Percentiles rank a stretch among this genome's conserved stretches.
Conservation (phyloP, 2,797 vertebrate species). For the Rhinichthys osculus region DNA sequence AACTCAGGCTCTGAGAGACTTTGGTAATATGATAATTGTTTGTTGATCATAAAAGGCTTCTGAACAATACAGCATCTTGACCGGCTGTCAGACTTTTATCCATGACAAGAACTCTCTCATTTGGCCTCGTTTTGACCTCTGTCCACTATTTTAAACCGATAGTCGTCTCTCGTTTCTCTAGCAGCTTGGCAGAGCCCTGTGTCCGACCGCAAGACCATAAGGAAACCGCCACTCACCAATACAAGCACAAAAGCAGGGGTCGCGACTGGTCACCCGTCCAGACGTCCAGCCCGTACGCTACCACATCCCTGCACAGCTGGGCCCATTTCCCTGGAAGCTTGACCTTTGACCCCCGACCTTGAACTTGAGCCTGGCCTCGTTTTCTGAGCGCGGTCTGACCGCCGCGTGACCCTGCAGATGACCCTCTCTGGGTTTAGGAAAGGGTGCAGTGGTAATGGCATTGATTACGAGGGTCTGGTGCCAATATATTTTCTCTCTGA, state of each 20-base stretch:
- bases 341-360: slow-evolving; percentile 74
- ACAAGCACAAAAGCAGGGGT: slow-evolving; percentile 72
- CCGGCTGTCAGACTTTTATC: slow-evolving; percentile 29
- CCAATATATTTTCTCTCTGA: slow-evolving; percentile 47
- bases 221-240: slow-evolving; percentile 66
- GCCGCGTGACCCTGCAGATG: slow-evolving; percentile 55
- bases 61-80: slow-evolving; percentile 37
- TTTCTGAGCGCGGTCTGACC: slow-evolving; percentile 58
- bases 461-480: slow-evolving; percentile 69
- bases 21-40: background rate
- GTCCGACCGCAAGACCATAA: slow-evolving; percentile 67
- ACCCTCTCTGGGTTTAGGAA: slow-evolving; percentile 53
- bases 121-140: slow-evolving; percentile 62
- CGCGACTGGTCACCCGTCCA: slow-evolving; percentile 68
- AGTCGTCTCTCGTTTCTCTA: slow-evolving; percentile 64
- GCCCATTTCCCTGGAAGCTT: slow-evolving; percentile 73
- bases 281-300: slow-evolving; percentile 68
- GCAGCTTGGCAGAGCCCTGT: slow-evolving; percentile 63
- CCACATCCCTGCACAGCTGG: slow-evolving; percentile 75
- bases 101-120: slow-evolving; percentile 24
- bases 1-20: background rate
- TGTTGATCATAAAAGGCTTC: slow-evolving; percentile 47
- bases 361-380: slow-evolving; percentile 63
- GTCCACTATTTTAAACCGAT: slow-evolving; percentile 61
- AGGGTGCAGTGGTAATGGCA: slow-evolving; percentile 74